Evolutionary conservation across 2,113 vertebrate genomes (phyloP).

Genomic region (Trematocara stigmaticum): DNA sequence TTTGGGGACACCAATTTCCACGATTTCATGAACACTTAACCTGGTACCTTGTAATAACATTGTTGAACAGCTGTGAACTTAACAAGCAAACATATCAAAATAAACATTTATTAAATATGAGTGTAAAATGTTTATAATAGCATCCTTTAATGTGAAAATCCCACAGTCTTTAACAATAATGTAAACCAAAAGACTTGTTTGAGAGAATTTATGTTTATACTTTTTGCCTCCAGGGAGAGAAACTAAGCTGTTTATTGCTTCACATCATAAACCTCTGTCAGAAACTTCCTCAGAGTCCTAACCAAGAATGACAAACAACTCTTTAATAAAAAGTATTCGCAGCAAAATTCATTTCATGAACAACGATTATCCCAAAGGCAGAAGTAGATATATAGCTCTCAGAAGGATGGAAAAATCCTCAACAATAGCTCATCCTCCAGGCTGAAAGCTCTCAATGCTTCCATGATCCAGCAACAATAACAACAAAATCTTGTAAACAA

Average conservation of each 20-base stretch:
- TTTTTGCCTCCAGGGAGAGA: not conserved
- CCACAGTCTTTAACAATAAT: not conserved
- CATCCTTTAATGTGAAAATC: not conserved
- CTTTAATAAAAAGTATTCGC: not conserved
- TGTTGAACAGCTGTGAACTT: not conserved
- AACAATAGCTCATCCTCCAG: slow-evolving; percentile 15
- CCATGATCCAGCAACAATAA: slow-evolving; percentile 16
- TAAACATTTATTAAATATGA: not conserved
- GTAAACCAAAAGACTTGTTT: not conserved
- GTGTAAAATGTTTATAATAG: not conserved
- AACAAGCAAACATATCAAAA: not conserved
- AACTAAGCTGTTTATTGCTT: not conserved
- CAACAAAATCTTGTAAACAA: slow-evolving; percentile 5
- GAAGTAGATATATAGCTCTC: not conserved
- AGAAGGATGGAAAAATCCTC: not conserved
- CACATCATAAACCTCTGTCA: not conserved
- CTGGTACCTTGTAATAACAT: not conserved
- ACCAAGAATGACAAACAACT: not conserved
- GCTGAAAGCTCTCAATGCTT: slow-evolving; percentile 8
- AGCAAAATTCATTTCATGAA: not conserved
- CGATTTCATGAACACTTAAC: not conserved
- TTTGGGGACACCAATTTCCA: not conserved
- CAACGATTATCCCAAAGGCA: not conserved
- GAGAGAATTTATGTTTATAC: not conserved
- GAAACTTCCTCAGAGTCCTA: not conserved